Conservation (phyloP, 2,113 vertebrate genomes). For the Rhagologus leucostigma region DNA sequence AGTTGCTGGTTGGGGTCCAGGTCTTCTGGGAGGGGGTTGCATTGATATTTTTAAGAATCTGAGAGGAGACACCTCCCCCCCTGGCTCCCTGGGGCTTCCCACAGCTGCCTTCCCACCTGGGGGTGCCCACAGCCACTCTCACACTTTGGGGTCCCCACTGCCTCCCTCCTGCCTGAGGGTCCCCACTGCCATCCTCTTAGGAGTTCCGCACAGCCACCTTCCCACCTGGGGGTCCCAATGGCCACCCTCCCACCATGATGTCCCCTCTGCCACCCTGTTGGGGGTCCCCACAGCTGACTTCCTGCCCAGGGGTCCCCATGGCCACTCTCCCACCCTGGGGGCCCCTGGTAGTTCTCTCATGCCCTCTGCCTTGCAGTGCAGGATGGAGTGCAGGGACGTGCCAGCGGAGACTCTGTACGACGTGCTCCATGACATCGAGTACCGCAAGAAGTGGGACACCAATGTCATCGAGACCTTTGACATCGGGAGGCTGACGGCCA, state of each 20-base stretch:
- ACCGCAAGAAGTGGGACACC: conserved; percentile 90
- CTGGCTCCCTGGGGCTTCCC: background rate
- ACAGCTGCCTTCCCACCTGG: background rate
- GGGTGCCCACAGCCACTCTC: background rate
- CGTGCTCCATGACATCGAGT: conserved; percentile 92
- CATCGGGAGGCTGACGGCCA: conserved; percentile 91
- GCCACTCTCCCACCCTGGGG: background rate
- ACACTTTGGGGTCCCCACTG: background rate
- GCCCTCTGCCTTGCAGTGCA: conserved; percentile 76
- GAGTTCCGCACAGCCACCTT: background rate
- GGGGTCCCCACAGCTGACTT: background rate
- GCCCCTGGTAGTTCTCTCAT: background rate
- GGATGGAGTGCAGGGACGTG: conserved; percentile 87
- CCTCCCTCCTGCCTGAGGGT: background rate
- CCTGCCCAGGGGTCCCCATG: background rate
- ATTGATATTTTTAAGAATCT: background rate
- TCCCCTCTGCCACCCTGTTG: background rate
- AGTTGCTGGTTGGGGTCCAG: background rate
- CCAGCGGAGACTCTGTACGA: conserved; percentile 89
- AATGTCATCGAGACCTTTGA: conserved; percentile 97
- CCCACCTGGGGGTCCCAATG: background rate
- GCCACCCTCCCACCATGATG: background rate
- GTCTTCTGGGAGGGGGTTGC: background rate
- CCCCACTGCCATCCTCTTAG: no score
- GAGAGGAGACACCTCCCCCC: background rate